Percentiles rank a stretch among this genome's conserved stretches.
Conservation (phyloP, 2,113 vertebrate genomes). For the Apteryx mantelli region DNA sequence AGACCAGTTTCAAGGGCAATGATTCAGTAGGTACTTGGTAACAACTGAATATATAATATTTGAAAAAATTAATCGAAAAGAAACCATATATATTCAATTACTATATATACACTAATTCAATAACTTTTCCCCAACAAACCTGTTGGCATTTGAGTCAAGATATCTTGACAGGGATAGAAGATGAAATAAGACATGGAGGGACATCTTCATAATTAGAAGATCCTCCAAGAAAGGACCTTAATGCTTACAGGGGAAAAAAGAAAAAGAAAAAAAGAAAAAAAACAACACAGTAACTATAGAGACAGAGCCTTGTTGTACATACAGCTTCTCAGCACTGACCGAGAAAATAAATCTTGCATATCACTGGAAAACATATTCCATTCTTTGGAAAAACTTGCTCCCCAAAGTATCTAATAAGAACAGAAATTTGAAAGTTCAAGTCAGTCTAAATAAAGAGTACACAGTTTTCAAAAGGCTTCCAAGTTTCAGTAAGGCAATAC, state of each 20-base stretch:
- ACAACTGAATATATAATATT: not conserved
- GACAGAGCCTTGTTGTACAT: not conserved
- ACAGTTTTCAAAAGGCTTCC: not conserved
- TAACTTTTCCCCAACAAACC: not conserved
- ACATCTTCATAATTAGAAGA: not conserved
- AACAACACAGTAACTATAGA: not conserved
- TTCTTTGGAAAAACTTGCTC: not conserved
- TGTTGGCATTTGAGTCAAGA: not conserved
- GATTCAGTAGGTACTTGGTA: not conserved
- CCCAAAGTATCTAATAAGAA: not conserved
- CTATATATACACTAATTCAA: not conserved
- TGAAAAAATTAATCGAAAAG: not conserved
- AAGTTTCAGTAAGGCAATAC: not conserved
- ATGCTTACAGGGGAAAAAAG: no score
- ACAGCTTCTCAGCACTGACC: not conserved
- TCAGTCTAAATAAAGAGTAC: not conserved
- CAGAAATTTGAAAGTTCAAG: not conserved
- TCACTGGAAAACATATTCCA: not conserved
- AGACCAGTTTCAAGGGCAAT: not conserved
- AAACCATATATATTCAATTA: not conserved
- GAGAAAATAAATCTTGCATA: not conserved
- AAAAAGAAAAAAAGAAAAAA: no score
- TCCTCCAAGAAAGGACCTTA: not conserved
- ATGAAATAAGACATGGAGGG: not conserved
- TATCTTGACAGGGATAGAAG: not conserved